Base-by-base conservation (phyloP, 2,888 invertebrate genomes). In the Lepidonotus clava region DNA sequence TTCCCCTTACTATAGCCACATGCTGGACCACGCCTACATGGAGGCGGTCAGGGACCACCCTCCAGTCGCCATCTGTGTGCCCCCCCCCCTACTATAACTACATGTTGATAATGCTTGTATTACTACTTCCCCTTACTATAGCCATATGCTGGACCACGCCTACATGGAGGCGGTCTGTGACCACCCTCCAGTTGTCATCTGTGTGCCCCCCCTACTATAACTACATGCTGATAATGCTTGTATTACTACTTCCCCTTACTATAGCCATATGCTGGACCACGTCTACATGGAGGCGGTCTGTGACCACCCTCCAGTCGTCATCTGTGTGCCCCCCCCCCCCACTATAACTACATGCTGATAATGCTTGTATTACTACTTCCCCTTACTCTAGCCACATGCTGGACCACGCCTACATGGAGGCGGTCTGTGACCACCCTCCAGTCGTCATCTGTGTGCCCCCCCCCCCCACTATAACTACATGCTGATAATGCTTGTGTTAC, bases 21-120 rank as follows among this genome's bases (percentile, higher is more conserved):
- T 86, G 28, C 40, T 85, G 36, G 88, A 88, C 66, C 88, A 88
- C 84, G 34, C 71, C 67, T 88, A 86, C 87, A 88, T 87, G 88
- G 5, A 85, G 0, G 84, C 40, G 18, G 67, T 36, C 6, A 36
- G 41, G 24, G 86, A 66, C 67, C 80, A 86, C 40, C 87, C 87
- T 0, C 88, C 88, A 0, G 85, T 85, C 11, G 66, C 0, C 32
- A n/a, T 61, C 11, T 88, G 88, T 67, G 67, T 40, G 18, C 24
- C 41, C 40, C 83, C 21, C 80, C 24, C 32, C 86, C 32, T 87
- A 88, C 56, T 87, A 88, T 76, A 36, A 66, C 66, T 88, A 87
- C 86, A 88, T 87, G 87, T 14, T 86, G 0, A 61, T 36, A 14
- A 46, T 32, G 18, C 21, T 24, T 18, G 86, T 40, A 36, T 41